Evolutionary conservation across 1,140 invertebrate species (phyloP), one percentile per base, ranked within the genome.

Genomic region (Eupeodes corollae): DNA sequence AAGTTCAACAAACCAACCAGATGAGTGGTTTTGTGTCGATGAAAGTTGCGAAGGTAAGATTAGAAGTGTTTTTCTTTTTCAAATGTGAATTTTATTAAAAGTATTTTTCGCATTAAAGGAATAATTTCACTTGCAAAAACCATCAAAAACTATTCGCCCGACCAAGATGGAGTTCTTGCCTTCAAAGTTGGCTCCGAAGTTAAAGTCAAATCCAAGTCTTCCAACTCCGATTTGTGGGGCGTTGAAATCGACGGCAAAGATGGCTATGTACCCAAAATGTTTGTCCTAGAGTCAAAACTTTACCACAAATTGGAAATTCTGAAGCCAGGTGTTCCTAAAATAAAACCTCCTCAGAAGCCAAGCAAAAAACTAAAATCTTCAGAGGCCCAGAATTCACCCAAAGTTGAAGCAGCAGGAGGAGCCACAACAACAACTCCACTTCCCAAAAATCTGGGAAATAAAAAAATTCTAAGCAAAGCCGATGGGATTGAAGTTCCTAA

Each of bases 171-270:
- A 16, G 69, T 83, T 45, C 66, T 88, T 30, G 76, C 80, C 21
- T 87, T 85, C 66, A 67, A 68, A 30, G 57, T 57, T 12, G 80
- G 82, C 61, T 56, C 67, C n/a, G 70, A 79, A 3, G 77, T 84
- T 2, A 73, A 62, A 45, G 73, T 88, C 49, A 79, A 72, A 49
- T 86, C 84, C 62, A 88, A 87, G 69, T 75, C 77, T 51, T 80
- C 80, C 58, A 83, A 82, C 18, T 72, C 55, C 3, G 75, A 80
- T 52, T 64, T 86, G 46, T 88, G 85, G 83, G 84, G 79, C 54
- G 81, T 79, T 18, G 76, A 79, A 68, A 77, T 86, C 30, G 75
- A 79, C 60, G 83, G 80, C 21, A 75, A 74, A 56, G 67, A 73
- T 52, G 86, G 86, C 38, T 88, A 86, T 68, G 76, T 78, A 18